A percentile compares a stretch with the other conserved stretches of the same genome.
Evolutionary conservation across 2,888 invertebrate genomes (phyloP).

Genomic region (Patella depressa): DNA sequence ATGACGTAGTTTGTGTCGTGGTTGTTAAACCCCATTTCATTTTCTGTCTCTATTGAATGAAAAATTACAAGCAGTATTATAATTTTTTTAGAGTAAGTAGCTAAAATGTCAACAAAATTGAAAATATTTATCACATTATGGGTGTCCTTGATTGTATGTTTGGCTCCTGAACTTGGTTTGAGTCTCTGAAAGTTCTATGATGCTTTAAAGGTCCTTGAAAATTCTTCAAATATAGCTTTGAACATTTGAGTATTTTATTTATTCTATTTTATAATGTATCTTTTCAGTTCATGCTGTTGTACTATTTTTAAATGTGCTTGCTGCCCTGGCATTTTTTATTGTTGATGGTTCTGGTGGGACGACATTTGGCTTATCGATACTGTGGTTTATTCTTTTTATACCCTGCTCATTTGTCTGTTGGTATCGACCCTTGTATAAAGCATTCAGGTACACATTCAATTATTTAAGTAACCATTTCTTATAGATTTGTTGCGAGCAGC

Average conservation of each 20-base stretch:
- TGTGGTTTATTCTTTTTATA: conserved; percentile 91
- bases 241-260: neutral
- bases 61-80: no score
- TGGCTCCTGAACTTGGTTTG: no score
- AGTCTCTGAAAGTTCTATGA: no score
- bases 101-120: no score
- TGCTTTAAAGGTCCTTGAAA: neutral
- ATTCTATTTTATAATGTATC: conserved; percentile 36
- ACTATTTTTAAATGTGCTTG: conserved; percentile 87
- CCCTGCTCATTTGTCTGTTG: conserved; percentile 99
- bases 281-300: conserved; percentile 89
- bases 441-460: conserved; percentile 80
- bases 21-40: no score
- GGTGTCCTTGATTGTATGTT: no score
- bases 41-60: no score
- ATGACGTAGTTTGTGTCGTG: no score
- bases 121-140: no score
- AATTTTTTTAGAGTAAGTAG: no score
- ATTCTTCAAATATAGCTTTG: neutral
- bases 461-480: neutral
- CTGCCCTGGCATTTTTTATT: conserved; percentile 85
- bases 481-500: no score
- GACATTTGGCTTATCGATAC: conserved; percentile 88
- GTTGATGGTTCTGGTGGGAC: conserved; percentile 73
- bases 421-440: conserved; percentile 99